These are phyloP conservation scores for Rhinoderma darwinii DNA, from an alignment of 2,113 vertebrate species.

Conservation along the genomic window DNA sequence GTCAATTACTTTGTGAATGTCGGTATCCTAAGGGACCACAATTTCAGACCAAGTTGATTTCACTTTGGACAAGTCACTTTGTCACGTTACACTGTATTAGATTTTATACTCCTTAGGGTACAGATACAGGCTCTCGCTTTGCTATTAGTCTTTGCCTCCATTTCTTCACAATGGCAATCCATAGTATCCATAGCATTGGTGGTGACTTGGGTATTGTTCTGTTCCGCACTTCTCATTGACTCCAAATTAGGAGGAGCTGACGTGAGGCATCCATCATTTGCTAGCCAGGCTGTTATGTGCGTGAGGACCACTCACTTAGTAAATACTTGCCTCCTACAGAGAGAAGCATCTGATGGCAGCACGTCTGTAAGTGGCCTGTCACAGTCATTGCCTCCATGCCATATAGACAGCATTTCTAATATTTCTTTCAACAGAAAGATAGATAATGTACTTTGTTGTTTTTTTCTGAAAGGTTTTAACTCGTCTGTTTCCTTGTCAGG, in stretches of 20 bases:
- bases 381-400: slow-evolving; percentile 80
- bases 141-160: slow-evolving; percentile 48
- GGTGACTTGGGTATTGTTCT: slow-evolving; percentile 16
- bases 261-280: slow-evolving; percentile 98
- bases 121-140: background rate
- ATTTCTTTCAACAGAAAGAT: slow-evolving; percentile 75
- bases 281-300: slow-evolving; percentile 91
- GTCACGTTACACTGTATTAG: slow-evolving; percentile 47
- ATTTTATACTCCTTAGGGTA: slow-evolving; percentile 53
- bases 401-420: slow-evolving; percentile 89
- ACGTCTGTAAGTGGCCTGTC: slow-evolving; percentile 87
- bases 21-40: slow-evolving; percentile 32
- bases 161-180: slow-evolving; percentile 22
- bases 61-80: slow-evolving; percentile 58
- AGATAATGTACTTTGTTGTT: slow-evolving; percentile 29
- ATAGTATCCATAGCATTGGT: slow-evolving; percentile 22
- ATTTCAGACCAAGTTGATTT: slow-evolving; percentile 48
- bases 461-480: slow-evolving; percentile 38
- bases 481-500: background rate
- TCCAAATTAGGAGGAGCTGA: slow-evolving; percentile 57
- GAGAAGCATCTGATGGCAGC: slow-evolving; percentile 81
- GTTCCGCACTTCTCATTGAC: slow-evolving; percentile 52
- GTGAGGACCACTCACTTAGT: slow-evolving; percentile 91
- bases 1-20: slow-evolving; percentile 33
- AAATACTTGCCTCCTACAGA: slow-evolving; percentile 91